Conservation (phyloP, 2,113 vertebrate species). For the Nestor notabilis region DNA sequence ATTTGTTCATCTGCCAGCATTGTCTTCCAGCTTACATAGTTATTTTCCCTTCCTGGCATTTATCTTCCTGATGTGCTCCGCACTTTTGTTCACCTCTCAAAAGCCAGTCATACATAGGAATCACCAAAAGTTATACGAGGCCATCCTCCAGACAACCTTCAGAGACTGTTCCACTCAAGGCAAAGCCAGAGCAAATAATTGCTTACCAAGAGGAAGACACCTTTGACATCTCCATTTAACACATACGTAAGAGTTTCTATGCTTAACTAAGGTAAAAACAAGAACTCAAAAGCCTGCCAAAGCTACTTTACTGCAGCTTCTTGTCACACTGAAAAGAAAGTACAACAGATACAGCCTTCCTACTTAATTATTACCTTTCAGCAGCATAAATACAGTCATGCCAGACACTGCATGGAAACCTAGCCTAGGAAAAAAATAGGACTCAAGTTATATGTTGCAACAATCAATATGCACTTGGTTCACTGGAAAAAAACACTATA, state of each 20-base stretch:
- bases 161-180: neutral
- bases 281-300: neutral
- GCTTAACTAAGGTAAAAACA: neutral
- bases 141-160: conserved; percentile 51
- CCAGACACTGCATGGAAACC: neutral
- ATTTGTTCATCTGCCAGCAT: conserved; percentile 58
- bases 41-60: conserved; percentile 55
- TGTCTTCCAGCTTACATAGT: conserved; percentile 46
- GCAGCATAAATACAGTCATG: neutral
- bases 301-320: neutral
- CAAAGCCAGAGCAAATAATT: conserved; percentile 6
- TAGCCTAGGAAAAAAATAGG: neutral
- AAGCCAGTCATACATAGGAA: conserved; percentile 16
- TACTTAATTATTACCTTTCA: conserved; percentile 21
- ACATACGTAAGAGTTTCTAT: neutral
- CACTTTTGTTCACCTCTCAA: conserved; percentile 48
- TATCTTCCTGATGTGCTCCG: conserved; percentile 42
- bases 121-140: neutral
- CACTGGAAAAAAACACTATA: neutral
- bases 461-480: neutral
- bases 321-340: neutral
- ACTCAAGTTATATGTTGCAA: neutral
- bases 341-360: neutral
- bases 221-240: neutral
- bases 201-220: conserved; percentile 19